Conservation (phyloP, 2,113 vertebrate genomes). For the Tyto alba region DNA sequence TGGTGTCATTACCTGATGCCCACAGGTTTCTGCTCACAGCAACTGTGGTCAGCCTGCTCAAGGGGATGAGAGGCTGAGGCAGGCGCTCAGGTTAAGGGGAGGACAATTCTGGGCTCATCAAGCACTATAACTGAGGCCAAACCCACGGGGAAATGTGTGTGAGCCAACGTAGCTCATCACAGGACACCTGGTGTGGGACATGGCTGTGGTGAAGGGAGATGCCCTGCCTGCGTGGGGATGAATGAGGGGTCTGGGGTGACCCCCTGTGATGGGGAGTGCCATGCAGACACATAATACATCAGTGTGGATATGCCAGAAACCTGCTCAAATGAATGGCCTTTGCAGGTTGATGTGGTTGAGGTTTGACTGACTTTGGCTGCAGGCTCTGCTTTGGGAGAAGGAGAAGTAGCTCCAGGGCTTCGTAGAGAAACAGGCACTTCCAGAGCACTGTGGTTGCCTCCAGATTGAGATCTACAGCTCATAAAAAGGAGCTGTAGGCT, state of each 20-base stretch:
- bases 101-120: background rate
- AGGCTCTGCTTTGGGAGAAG: background rate
- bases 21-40: background rate
- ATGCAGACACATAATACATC: background rate
- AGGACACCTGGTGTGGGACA: background rate
- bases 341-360: background rate
- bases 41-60: background rate
- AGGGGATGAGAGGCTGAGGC: background rate
- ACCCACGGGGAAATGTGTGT: background rate
- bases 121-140: background rate
- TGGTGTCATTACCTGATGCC: background rate
- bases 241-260: background rate
- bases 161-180: background rate
- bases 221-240: too few species aligned
- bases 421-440: background rate
- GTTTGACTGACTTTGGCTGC: background rate
- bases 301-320: background rate
- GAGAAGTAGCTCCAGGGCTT: background rate
- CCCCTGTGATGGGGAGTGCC: fast-evolving
- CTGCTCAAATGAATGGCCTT: background rate
- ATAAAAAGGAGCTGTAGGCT: background rate
- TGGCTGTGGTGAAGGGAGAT: background rate
- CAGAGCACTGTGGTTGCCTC: background rate
- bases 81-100: fast-evolving
- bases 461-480: background rate